Evolutionary conservation across 2,888 invertebrate species (phyloP).

Genomic region (Rhodophaea formosa): DNA sequence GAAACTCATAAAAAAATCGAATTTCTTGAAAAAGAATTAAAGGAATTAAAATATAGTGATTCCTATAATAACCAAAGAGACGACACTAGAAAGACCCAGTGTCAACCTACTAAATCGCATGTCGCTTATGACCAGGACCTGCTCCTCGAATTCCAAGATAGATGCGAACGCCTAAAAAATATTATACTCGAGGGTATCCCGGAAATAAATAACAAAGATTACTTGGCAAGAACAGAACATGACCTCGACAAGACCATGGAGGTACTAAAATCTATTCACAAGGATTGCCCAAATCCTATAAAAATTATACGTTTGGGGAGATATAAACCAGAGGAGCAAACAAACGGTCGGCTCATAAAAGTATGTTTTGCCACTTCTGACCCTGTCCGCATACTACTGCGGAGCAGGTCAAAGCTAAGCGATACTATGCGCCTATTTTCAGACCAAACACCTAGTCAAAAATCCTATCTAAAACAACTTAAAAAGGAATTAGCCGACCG

Average conservation of each 20-base stretch:
- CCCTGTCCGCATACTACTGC: not conserved
- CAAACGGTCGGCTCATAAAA: not conserved
- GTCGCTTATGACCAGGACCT: conserved; percentile 1
- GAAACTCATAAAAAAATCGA: not conserved
- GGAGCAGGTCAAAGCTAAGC: not conserved
- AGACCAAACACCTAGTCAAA: conserved; percentile 4
- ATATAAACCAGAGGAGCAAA: not conserved
- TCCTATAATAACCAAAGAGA: too few relatives aligned
- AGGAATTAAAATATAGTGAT: not conserved
- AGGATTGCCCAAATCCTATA: not conserved
- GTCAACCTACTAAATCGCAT: not conserved
- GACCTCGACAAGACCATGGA: not conserved
- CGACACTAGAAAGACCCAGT: too few relatives aligned
- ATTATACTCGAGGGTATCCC: conserved; percentile 3
- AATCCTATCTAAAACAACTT: not conserved
- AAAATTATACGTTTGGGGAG: conserved; percentile 3
- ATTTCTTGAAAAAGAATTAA: not conserved
- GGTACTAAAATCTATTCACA: conserved; percentile 1
- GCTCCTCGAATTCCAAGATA: not conserved
- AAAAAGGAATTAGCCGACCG: not conserved
- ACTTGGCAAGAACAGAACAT: not conserved
- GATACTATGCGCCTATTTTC: not conserved
- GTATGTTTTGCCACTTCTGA: not conserved
- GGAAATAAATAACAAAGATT: not conserved
- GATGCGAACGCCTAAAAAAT: conserved; percentile 1